Evolutionary conservation across 1,140 invertebrate species (phyloP).

Genomic region (Mizuhopecten yessoensis): DNA sequence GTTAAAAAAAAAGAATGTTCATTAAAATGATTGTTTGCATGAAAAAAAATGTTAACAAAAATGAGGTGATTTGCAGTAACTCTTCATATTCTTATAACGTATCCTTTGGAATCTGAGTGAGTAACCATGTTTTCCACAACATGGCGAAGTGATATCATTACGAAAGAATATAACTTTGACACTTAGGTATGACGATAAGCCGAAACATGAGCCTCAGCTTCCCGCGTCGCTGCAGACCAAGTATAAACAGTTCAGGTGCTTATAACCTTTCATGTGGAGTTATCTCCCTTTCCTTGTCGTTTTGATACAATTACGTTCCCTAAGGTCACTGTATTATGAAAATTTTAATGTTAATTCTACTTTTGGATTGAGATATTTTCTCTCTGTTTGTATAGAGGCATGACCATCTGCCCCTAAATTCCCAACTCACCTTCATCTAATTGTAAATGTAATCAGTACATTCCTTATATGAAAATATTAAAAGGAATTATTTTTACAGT

Average conservation of each 20-base stretch:
- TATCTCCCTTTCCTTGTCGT: not conserved
- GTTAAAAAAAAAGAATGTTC: too few relatives aligned
- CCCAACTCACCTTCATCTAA: not conserved
- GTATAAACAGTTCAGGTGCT: slow-evolving; percentile 71
- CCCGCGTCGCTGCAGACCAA: slow-evolving; percentile 68
- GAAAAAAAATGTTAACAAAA: not conserved
- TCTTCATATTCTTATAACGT: not conserved
- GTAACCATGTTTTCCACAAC: not conserved
- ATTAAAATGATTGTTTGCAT: too few relatives aligned
- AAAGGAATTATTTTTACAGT: not conserved
- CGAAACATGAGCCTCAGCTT: slow-evolving; percentile 66
- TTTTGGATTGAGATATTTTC: too few relatives aligned
- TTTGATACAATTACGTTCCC: too few relatives aligned
- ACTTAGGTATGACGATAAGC: slow-evolving; percentile 51
- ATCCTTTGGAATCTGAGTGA: not conserved
- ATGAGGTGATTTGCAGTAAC: not conserved
- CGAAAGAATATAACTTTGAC: not conserved
- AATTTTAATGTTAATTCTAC: too few relatives aligned
- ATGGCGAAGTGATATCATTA: not conserved
- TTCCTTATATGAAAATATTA: not conserved
- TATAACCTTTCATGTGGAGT: not conserved
- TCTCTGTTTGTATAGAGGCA: too few relatives aligned
- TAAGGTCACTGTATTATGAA: too few relatives aligned
- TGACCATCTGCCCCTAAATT: not conserved
- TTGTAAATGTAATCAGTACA: not conserved